Evolutionary conservation across 2,797 vertebrate genomes (phyloP), one percentile per base, ranked within the genome.

Genomic region (Lindbergichthys nudifrons): DNA sequence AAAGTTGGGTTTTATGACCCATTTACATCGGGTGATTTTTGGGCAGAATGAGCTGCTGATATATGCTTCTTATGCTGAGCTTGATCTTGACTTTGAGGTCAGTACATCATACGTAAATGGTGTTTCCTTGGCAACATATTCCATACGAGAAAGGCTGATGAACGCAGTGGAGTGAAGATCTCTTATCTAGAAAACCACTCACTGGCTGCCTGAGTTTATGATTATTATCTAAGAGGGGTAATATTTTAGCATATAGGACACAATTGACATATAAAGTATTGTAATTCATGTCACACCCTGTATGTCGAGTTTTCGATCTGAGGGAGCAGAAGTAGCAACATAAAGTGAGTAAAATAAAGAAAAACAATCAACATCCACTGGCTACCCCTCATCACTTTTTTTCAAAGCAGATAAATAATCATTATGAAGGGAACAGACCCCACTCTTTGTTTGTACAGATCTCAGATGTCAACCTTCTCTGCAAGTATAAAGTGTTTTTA

Each of bases 71-170:
- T 64, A 63, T 81, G 78, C 77, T 73, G 66, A 82, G 74, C 84
- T 82, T 84, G 82, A 88, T 84, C 79, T 81, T 7, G 47, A 87
- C 79, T 86, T 74, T 43, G 85, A 79, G 85, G 84, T 89, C 88
- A 84, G 23, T 58, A 79, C 76, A 66, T 82, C 66, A 21, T 78
- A 62, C n/a, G 21, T 74, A 68, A 72, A 74, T 70, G 70, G 60
- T 77, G 90, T 91, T 90, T 88, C 91, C 87, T 41, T 83, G 79
- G 91, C 85, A 92, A 91, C 89, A 67, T 74, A 65, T 87, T 84
- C 70, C 61, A 64, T 77, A 87, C 50, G 76, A 83, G 84, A 87
- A 77, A 81, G 62, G 65, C 73, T 75, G 81, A 88, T 85, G 83
- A 81, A 73, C 10, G 48, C 53, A 51, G 66, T 36, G 32, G 70